Conservation (phyloP, 2,113 vertebrate genomes). For the Semicossyphus pulcher region DNA sequence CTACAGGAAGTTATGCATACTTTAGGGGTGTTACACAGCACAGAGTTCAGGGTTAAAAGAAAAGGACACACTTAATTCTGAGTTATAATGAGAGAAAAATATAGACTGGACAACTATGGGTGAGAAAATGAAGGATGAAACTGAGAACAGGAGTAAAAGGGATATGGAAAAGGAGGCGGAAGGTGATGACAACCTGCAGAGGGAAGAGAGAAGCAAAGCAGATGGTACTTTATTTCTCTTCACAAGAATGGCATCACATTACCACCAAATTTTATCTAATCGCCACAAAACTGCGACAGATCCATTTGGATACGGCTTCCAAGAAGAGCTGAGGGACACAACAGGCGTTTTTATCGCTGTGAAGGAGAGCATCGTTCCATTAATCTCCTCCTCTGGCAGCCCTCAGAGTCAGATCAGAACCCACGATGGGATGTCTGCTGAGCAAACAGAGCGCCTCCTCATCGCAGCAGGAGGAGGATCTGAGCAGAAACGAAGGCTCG, state of each 20-base stretch:
- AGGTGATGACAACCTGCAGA: constrained; percentile 23
- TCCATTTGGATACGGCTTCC: constrained; percentile 58
- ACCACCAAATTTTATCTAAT: constrained; percentile 68
- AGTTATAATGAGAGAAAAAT: constrained; percentile 4
- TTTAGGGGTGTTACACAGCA: neutral
- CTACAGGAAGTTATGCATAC: neutral
- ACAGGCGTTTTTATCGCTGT: constrained; percentile 37
- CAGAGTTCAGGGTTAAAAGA: neutral
- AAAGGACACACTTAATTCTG: constrained; percentile 20
- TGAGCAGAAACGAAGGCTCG: constrained; percentile 1
- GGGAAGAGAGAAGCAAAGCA: constrained; percentile 42
- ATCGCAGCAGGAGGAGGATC: constrained; percentile 4
- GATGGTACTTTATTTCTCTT: constrained; percentile 60
- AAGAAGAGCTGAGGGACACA: constrained; percentile 44
- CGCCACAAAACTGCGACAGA: constrained; percentile 65
- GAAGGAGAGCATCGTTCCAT: constrained; percentile 48
- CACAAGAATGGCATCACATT: constrained; percentile 62
- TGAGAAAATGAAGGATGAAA: neutral
- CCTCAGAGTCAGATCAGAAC: constrained; percentile 32
- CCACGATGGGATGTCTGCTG: constrained; percentile 13
- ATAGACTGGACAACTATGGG: neutral
- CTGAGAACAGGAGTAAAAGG: neutral
- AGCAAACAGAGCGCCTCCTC: constrained; percentile 31
- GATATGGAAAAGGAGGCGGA: neutral
- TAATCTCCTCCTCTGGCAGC: constrained; percentile 60